A percentile compares a stretch with the other conserved stretches of the same genome.
Conservation (phyloP, 2,113 vertebrate genomes). For the Aphelocoma coerulescens region DNA sequence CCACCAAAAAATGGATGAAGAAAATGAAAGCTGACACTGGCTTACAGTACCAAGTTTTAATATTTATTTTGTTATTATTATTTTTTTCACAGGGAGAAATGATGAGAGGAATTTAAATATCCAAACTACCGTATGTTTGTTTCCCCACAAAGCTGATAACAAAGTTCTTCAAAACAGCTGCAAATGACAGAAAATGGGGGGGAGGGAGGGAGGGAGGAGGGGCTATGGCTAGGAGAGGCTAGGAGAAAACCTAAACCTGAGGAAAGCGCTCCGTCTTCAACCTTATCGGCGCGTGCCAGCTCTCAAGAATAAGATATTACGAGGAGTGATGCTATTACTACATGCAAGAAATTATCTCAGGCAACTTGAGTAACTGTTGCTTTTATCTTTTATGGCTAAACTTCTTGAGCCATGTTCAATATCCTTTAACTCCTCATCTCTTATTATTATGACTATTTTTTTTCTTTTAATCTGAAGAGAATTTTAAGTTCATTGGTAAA, state of each 20-base stretch:
- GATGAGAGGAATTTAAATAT: not conserved
- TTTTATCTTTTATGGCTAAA: slow-evolving; percentile 36
- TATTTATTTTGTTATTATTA: not conserved
- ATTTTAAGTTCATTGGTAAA: slow-evolving; percentile 25
- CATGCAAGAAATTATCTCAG: not conserved
- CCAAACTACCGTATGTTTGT: not conserved
- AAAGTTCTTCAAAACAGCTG: not conserved
- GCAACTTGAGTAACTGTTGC: not conserved
- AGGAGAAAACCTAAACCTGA: not conserved
- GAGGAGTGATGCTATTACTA: not conserved
- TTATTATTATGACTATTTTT: not conserved
- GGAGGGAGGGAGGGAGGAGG: not conserved
- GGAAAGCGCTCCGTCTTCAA: not conserved
- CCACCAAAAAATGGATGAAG: not conserved
- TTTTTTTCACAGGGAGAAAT: not conserved
- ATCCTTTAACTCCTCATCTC: slow-evolving; percentile 16
- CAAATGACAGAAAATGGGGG: not conserved
- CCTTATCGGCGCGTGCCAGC: not conserved
- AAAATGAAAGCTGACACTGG: not conserved
- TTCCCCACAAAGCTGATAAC: not conserved
- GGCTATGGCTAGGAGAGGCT: not conserved
- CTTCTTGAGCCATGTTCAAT: not conserved
- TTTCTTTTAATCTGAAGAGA: not conserved
- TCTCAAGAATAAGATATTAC: not conserved
- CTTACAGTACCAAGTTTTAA: not conserved